Conservation (phyloP, 37 sponge, comb jelly and placozoan species). For the Halichondria panicea region DNA sequence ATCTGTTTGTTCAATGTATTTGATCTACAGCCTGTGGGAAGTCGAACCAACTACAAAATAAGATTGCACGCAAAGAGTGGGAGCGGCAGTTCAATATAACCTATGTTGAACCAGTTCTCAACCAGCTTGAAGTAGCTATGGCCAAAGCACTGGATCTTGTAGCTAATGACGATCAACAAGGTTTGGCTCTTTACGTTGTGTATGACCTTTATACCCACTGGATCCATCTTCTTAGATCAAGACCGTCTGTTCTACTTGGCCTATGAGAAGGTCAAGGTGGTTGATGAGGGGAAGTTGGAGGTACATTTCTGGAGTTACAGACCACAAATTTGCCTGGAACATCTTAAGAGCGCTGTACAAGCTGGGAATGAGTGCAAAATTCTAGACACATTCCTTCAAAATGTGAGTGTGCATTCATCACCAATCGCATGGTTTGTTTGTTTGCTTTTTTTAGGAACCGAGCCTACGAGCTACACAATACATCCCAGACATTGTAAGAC, state of each 20-base stretch:
- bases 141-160: slow-evolving; percentile 33
- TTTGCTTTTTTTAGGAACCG: slow-evolving; percentile 10
- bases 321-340: slow-evolving; percentile 57
- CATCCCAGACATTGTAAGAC: slow-evolving; percentile 67
- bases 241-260: slow-evolving; percentile 60
- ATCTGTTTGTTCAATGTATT: too few species aligned
- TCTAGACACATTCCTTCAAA: slow-evolving; percentile 4
- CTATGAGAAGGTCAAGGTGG: slow-evolving; percentile 53
- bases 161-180: slow-evolving; percentile 57
- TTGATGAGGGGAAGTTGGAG: slow-evolving; percentile 5
- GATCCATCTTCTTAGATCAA: too few species aligned
- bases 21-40: too few species aligned
- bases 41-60: too few species aligned
- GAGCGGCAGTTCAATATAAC: slow-evolving; percentile 29
- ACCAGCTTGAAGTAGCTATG: slow-evolving; percentile 9
- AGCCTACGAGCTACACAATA: slow-evolving; percentile 64
- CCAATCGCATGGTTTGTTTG: not conserved
- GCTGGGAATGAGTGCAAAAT: not conserved
- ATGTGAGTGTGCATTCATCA: not conserved
- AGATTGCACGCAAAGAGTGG: slow-evolving; percentile 38
- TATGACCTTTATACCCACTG: too few species aligned
- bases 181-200: too few species aligned
- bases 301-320: slow-evolving; percentile 71
- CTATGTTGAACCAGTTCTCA: slow-evolving; percentile 55
- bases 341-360: too few species aligned